Base-by-base conservation (phyloP, 2,888 invertebrate genomes). In the Pinctada fucata region DNA sequence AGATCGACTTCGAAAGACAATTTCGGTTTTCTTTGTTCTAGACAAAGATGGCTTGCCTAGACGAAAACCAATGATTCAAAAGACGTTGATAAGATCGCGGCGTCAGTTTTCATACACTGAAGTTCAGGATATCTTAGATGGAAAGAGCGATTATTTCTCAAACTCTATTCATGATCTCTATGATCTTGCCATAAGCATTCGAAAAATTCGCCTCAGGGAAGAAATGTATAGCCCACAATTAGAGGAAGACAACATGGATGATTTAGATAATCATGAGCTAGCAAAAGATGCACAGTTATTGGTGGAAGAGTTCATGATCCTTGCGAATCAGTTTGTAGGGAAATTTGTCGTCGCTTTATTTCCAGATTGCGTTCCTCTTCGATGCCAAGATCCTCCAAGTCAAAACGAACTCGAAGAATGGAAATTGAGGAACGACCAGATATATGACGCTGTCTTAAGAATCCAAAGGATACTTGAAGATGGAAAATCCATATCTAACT, bases 281-380 rank as follows among this genome's bases (percentile, higher is more conserved):
- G 74, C 74, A 51, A 73, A 76, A 0, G 76, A 85, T 49, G 82
- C 84, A 48, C 85, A 85, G 70, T 64, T 72, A 13, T 73, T 85
- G 3, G 83, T 85, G 0, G 84, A 84, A 73, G 84, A 85, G 72
- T 81, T 79, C 13, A 83, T 84, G 82, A 83, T 84, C 45, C 66
- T 82, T 16, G 74, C 82, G 3, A 85, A 85, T 63, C 67, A 65
- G 16, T 66, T 47, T 6, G 66, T 83, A 48, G 85, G 82, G 2
- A 31, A 71, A 72, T 16, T 48, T 58, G 52, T 85, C 8, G n/a
- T 79, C n/a, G n/a, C 47, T n/a, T 64, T 8, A 10, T 82, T 63
- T 69, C 82, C 78, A 10, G 68, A 76, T 45, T 71, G 74, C 51
- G 52, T 81, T n/a, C 83, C 83, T n/a, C 71, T 83, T 2, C 68